These are phyloP conservation scores for Eumaeus atala DNA, from an alignment of 1,140 invertebrate genomes.

Conservation along the genomic window DNA sequence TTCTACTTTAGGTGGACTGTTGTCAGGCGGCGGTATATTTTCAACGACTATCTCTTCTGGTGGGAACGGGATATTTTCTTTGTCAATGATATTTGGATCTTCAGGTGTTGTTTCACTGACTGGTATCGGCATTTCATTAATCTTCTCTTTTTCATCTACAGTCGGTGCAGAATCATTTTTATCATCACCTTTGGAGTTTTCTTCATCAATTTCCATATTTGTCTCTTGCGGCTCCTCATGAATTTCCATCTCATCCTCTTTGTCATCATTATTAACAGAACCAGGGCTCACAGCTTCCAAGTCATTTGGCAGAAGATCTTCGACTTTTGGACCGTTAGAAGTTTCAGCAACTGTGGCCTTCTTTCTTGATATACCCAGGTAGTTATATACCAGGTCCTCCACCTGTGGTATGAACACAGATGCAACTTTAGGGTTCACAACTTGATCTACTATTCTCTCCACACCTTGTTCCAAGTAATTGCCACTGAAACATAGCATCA, in stretches of 20 bases:
- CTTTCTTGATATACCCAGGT: conserved; percentile 81
- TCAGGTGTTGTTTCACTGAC: conserved; percentile 77
- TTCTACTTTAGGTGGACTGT: conserved; percentile 50
- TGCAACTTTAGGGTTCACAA: conserved; percentile 93
- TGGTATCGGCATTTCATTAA: conserved; percentile 46
- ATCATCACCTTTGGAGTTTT: conserved; percentile 76
- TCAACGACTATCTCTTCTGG: conserved; percentile 54
- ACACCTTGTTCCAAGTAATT: conserved; percentile 89
- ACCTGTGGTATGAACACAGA: conserved; percentile 91
- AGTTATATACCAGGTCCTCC: conserved; percentile 91
- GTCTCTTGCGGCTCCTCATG: conserved; percentile 39
- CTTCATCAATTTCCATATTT: conserved; percentile 49
- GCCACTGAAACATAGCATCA: conserved; percentile 74
- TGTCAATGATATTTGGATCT: conserved; percentile 46
- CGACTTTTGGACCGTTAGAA: conserved; percentile 41
- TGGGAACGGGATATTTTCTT: conserved; percentile 47
- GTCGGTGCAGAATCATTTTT: conserved; percentile 74
- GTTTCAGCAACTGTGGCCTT: conserved; percentile 42
- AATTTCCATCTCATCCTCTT: conserved; percentile 48
- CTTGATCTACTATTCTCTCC: conserved; percentile 95
- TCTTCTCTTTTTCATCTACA: conserved; percentile 63
- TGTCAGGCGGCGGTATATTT: conserved; percentile 53
- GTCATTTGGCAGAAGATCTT: conserved; percentile 82
- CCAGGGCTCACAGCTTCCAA: conserved; percentile 86
- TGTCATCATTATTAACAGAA: conserved; percentile 78